Percentiles rank a stretch among this genome's conserved stretches.
phyloP scores from a whole-genome alignment of 2,888 invertebrate genomes.

The Meghimatium bilineatum region DNA sequence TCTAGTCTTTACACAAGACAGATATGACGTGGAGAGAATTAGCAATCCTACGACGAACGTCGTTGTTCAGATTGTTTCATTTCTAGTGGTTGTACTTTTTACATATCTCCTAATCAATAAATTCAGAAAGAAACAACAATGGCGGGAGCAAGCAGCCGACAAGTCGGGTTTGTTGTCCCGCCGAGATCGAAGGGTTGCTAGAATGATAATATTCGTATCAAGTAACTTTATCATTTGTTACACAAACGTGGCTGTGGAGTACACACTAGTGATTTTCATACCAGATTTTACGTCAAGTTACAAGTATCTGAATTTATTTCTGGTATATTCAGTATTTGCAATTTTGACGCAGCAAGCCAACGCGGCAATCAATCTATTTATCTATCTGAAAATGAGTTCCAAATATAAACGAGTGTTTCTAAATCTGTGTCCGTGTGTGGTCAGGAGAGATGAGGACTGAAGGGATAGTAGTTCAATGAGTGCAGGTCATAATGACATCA shows the following conservation, averaged over 20 bases:
- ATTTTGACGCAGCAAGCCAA: constrained; percentile 6
- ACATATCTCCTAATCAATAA: constrained; percentile 6
- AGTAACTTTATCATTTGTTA: constrained; percentile 14
- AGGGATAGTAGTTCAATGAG: too few relatives aligned
- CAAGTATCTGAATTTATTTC: constrained; percentile 11
- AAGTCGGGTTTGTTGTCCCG: not conserved
- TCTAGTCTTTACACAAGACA: constrained; percentile 7
- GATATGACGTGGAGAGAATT: not conserved
- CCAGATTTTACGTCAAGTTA: constrained; percentile 12
- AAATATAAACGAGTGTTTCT: not conserved
- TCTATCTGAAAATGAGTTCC: constrained; percentile 36
- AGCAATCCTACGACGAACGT: constrained; percentile 5
- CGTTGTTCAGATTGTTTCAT: constrained; percentile 8
- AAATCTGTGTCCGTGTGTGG: not conserved
- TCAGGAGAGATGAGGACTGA: too few relatives aligned
- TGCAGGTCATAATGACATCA: too few relatives aligned
- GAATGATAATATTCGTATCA: constrained; percentile 17
- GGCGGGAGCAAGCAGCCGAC: not conserved
- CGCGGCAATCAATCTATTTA: constrained; percentile 20
- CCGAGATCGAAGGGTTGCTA: constrained; percentile 10
- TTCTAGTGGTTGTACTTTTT: not conserved
- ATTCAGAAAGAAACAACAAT: not conserved
- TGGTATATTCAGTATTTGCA: not conserved
- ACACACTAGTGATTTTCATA: not conserved
- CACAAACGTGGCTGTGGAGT: not conserved